Conservation (phyloP, 1,140 invertebrate genomes). For the Vollenhovia emeryi region DNA sequence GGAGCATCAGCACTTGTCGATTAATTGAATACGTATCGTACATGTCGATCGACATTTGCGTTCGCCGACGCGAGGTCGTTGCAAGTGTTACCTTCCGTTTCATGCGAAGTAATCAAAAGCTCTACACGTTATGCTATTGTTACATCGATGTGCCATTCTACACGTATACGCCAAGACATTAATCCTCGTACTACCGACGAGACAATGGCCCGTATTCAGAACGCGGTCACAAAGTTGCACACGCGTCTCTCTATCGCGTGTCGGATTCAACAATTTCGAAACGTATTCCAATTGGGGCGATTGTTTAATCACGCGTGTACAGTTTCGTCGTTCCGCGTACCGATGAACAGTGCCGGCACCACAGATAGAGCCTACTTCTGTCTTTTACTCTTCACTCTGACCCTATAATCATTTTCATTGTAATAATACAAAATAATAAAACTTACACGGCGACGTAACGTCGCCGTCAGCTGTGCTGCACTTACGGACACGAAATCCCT, state of each 20-base stretch:
- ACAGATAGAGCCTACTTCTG: neutral
- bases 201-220: conserved; percentile 45
- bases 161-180: conserved; percentile 49
- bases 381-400: neutral
- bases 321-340: neutral
- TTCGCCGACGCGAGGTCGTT: neutral
- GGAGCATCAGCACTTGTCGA: conserved; percentile 57
- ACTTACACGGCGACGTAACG: neutral
- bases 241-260: neutral
- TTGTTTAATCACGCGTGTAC: conserved; percentile 9
- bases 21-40: conserved; percentile 58
- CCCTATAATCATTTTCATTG: neutral
- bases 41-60: conserved; percentile 54
- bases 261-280: conserved; percentile 30
- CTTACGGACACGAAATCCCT: neutral
- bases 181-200: conserved; percentile 30
- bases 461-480: neutral
- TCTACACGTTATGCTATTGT: conserved; percentile 53
- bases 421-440: neutral
- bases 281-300: neutral
- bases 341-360: neutral
- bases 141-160: conserved; percentile 42
- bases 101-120: conserved; percentile 52
- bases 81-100: conserved; percentile 43
- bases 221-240: conserved; percentile 35